These are phyloP conservation scores for Fratercula arctica DNA, from an alignment of 2,797 vertebrate genomes.

Conservation along the genomic window DNA sequence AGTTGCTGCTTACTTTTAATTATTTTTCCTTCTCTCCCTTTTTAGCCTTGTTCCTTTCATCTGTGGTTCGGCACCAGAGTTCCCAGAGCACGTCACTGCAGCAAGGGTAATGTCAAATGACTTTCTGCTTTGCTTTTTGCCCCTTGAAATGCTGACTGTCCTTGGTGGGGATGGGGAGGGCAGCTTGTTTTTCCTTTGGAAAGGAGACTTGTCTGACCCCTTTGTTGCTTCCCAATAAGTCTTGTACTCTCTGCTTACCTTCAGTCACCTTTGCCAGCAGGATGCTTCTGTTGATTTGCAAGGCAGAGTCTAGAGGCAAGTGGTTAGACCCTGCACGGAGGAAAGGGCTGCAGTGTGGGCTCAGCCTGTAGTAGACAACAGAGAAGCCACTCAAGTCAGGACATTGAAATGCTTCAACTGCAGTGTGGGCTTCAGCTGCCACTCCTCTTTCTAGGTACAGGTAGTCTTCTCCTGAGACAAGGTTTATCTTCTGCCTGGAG, in stretches of 20 bases:
- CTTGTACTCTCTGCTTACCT: not conserved
- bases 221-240: fast-evolving
- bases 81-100: slow-evolving; percentile 42
- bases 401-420: not conserved
- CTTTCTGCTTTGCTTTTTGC: not conserved
- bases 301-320: not conserved
- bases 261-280: not conserved
- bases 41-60: slow-evolving; percentile 50
- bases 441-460: fast-evolving
- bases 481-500: not conserved
- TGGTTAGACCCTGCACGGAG: not conserved
- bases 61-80: not conserved
- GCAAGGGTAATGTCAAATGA: slow-evolving; percentile 60
- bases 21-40: not conserved
- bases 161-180: not conserved
- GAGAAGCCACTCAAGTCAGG: not conserved
- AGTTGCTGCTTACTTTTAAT: not conserved
- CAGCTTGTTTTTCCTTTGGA: not conserved
- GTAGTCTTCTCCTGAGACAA: not conserved
- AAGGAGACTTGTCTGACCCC: not conserved
- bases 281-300: not conserved
- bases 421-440: not conserved
- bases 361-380: not conserved
- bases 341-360: not conserved
- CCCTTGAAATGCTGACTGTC: not conserved